A percentile compares a stretch with the other conserved stretches of the same genome.
Evolutionary conservation across 2,113 vertebrate genomes (phyloP).

Genomic region (Merops nubicus): DNA sequence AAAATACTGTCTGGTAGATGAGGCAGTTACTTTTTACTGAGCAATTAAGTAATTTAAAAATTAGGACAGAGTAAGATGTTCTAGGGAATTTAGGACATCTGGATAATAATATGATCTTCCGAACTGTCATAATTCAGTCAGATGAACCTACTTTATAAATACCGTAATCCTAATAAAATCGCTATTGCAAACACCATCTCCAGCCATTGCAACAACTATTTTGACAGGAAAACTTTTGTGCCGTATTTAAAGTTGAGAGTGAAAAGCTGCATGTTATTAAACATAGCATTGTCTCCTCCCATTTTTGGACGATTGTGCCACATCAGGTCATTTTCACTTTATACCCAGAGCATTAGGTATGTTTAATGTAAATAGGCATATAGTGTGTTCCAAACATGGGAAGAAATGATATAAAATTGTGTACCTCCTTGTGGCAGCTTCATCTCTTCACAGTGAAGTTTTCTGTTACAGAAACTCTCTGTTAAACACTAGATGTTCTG

Average conservation of each 20-base stretch:
- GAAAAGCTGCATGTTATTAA: not conserved
- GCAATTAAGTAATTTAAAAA: not conserved
- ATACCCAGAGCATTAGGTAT: not conserved
- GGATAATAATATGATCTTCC: not conserved
- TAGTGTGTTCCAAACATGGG: not conserved
- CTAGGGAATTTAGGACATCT: not conserved
- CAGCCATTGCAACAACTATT: not conserved
- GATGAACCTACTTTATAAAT: not conserved
- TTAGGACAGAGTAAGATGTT: not conserved
- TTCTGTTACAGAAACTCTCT: not conserved
- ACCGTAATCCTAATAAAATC: not conserved
- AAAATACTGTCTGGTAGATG: not conserved
- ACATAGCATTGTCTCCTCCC: not conserved
- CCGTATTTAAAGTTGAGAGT: not conserved
- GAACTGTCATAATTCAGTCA: not conserved
- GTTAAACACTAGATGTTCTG: not conserved
- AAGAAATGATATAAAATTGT: not conserved
- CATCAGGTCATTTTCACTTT: not conserved
- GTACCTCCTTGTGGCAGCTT: not conserved
- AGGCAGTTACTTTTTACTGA: not conserved
- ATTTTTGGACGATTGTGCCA: not conserved
- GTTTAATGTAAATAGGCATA: not conserved
- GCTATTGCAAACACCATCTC: not conserved
- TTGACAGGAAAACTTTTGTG: not conserved
- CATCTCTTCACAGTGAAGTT: not conserved